Evolutionary conservation across 1,140 invertebrate species (phyloP), one percentile per base, ranked within the genome.

Genomic region (Pseudomyrmex flavicornis): DNA sequence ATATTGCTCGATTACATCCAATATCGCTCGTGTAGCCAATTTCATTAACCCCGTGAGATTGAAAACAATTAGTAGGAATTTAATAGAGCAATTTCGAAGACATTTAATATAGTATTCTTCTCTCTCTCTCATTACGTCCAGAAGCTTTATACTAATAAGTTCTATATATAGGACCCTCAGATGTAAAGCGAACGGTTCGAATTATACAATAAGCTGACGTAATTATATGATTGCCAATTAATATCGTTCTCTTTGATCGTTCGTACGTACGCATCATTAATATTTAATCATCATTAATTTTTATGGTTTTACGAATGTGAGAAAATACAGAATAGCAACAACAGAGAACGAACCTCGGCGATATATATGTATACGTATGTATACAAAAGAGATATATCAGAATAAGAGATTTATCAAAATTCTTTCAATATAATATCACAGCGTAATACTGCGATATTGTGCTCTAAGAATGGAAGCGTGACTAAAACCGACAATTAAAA

Each of bases 1-100:
- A n/a, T 17, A 17, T 17, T 70, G 20, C 7, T 77, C 26, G 26
- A 76, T 83, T 72, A 59, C 76, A 54, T 8, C 26, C 35, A 59
- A 75, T 79, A 58, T 68, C 35, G 35, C 35, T 77, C 59, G 13
- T 20, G 63, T 22, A 10, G 52, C 9, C 8, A 52, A 52, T 63
- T 65, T 76, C 2, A 54, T 44, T 65, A 20, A 66, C 15, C 10
- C 22, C 15, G 22, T 35, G 1, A 66, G 10, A 66, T 54, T 54
- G 13, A 76, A 35, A 35, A 10, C 9, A 20, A 20, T 20, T n/a
- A 13, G 44, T 52, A 13, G 9, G 7, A 52, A 12, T n/a, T 54
- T 13, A 52, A 52, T 35, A 26, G 13, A 35, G 17, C 35, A 59
- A 61, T 61, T 59, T 46, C n/a, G 2, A 17, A 8, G 20, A 72